Evolutionary conservation across 2,113 vertebrate species (phyloP).

Genomic region (Nerophis ophidion): DNA sequence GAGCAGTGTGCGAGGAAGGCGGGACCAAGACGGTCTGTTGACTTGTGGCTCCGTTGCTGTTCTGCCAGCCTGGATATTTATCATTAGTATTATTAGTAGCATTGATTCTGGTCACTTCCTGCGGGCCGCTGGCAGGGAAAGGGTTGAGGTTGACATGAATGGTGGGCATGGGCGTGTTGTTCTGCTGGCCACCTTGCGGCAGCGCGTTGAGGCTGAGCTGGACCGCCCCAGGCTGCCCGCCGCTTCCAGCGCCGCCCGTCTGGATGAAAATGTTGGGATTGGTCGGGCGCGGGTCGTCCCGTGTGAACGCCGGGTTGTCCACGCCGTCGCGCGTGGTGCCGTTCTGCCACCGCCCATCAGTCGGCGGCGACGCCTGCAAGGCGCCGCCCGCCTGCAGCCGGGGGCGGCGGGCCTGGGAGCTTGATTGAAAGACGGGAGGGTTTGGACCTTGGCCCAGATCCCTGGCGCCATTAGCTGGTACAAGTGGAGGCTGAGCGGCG

Average conservation of each 20-base stretch:
- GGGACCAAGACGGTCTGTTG: constrained; percentile 32
- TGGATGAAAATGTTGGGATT: constrained; percentile 66
- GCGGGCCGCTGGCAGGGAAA: constrained; percentile 35
- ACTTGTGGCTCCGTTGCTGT: constrained; percentile 1
- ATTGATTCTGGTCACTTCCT: constrained; percentile 21
- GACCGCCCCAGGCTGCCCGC: constrained; percentile 40
- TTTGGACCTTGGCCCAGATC: constrained; percentile 37
- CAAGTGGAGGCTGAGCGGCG: constrained; percentile 51
- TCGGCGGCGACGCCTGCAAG: constrained; percentile 19
- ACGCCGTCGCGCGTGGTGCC: constrained; percentile 23
- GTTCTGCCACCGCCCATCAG: not conserved
- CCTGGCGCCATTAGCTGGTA: constrained; percentile 34
- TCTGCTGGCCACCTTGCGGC: constrained; percentile 31
- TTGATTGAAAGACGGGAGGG: constrained; percentile 34
- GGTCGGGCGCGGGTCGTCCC: constrained; percentile 28
- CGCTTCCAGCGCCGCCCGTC: constrained; percentile 35
- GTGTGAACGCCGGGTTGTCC: constrained; percentile 47
- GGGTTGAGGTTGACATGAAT: constrained; percentile 70
- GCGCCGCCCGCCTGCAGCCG: constrained; percentile 16
- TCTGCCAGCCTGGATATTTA: constrained; percentile 7
- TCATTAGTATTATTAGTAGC: constrained; percentile 11
- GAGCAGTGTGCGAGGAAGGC: constrained; percentile 32
- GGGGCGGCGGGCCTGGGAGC: constrained; percentile 9
- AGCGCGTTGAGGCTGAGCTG: constrained; percentile 62
- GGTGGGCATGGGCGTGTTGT: constrained; percentile 50